These are phyloP conservation scores for Malthinus seriepunctatus DNA, from an alignment of 2,888 invertebrate species.

Conservation along the genomic window DNA sequence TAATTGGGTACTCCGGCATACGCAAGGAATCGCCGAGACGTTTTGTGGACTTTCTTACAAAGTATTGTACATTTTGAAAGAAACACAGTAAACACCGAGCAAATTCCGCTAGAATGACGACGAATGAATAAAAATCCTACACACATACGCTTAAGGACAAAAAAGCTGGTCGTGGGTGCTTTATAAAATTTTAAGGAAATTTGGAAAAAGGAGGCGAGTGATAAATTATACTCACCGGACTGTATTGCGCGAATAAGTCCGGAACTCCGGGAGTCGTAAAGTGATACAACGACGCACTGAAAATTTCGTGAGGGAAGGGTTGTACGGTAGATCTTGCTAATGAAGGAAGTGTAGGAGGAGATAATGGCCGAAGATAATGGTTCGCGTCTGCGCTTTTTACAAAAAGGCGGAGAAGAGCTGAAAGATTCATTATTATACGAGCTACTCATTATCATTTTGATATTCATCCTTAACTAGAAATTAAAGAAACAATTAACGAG, in stretches of 20 bases:
- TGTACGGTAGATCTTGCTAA: conserved; percentile 46
- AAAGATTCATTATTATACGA: conserved; percentile 26
- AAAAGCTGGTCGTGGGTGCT: too few relatives aligned
- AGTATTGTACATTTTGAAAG: conserved; percentile 26
- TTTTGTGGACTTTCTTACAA: conserved; percentile 42
- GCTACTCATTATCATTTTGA: conserved; percentile 26
- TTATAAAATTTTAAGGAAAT: background rate
- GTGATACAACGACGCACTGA: conserved; percentile 55
- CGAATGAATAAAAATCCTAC: conserved; percentile 18
- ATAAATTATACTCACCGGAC: conserved; percentile 3
- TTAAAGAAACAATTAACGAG: conserved; percentile 16
- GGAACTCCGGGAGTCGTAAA: conserved; percentile 13
- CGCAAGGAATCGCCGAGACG: conserved; percentile 62
- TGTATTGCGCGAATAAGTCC: background rate
- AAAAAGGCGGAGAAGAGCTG: conserved; percentile 42
- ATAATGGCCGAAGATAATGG: conserved; percentile 53
- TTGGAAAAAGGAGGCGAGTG: background rate
- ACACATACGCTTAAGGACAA: background rate
- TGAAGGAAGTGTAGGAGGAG: conserved; percentile 51
- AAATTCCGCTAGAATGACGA: conserved; percentile 28
- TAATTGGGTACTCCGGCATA: conserved; percentile 33
- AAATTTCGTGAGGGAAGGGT: conserved; percentile 41
- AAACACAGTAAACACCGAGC: conserved; percentile 23
- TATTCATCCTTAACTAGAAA: conserved; percentile 24
- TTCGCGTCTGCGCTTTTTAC: conserved; percentile 48